Evolutionary conservation across 2,888 invertebrate genomes (phyloP).

Genomic region (Gari tellinella): DNA sequence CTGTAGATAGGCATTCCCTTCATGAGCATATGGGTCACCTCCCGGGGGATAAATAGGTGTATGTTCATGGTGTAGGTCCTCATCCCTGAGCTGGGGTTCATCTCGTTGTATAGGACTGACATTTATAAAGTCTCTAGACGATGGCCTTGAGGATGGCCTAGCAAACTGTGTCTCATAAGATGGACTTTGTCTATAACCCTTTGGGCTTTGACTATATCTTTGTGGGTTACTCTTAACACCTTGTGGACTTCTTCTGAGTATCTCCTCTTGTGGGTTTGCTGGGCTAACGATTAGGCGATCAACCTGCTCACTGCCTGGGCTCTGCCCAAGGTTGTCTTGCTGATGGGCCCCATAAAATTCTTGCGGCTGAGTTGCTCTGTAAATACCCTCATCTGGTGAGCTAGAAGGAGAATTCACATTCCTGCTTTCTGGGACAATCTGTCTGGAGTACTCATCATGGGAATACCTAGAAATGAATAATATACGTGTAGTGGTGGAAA

Average conservation of each 20-base stretch:
- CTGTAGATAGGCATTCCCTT: constrained; percentile 38
- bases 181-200: constrained; percentile 26
- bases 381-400: constrained; percentile 35
- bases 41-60: not conserved
- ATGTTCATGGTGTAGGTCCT: constrained; percentile 39
- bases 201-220: constrained; percentile 25
- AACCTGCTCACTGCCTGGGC: not conserved
- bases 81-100: constrained; percentile 42
- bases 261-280: constrained; percentile 11
- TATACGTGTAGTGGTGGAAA: not conserved
- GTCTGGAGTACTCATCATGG: constrained; percentile 58
- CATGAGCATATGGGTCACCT: constrained; percentile 16
- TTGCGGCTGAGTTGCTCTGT: constrained; percentile 17
- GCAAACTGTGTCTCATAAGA: constrained; percentile 11
- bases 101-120: constrained; percentile 55
- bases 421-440: constrained; percentile 35
- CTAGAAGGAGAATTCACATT: constrained; percentile 50
- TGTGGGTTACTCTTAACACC: constrained; percentile 24
- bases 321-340: constrained; percentile 5
- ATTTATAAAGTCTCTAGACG: constrained; percentile 47
- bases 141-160: constrained; percentile 38
- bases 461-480: constrained; percentile 41
- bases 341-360: not conserved
- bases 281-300: constrained; percentile 47
- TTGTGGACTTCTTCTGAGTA: constrained; percentile 17